These are phyloP conservation scores for Drosophila albomicans DNA, from an alignment of 1,140 invertebrate genomes.

Conservation along the genomic window DNA sequence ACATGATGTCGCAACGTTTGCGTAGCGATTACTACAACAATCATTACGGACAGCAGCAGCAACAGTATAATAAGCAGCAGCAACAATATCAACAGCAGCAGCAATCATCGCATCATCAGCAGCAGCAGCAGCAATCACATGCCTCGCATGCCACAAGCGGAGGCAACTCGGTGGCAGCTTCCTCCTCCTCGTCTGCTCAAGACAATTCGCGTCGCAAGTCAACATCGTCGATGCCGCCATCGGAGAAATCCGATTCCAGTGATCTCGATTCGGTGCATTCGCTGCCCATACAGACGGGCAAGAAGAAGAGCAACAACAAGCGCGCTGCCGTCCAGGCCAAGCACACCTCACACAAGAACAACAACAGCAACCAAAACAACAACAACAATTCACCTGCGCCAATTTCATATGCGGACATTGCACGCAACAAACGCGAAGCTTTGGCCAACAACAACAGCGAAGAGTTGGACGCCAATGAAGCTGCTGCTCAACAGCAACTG, in stretches of 20 bases:
- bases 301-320: constrained; percentile 65
- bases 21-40: constrained; percentile 53
- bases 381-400: constrained; percentile 56
- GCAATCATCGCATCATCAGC: constrained; percentile 29
- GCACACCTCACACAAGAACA: constrained; percentile 15
- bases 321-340: constrained; percentile 34
- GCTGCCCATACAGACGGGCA: constrained; percentile 87
- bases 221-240: constrained; percentile 88
- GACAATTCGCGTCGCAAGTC: constrained; percentile 86
- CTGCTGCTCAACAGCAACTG: constrained; percentile 13
- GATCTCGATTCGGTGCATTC: constrained; percentile 91
- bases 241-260: constrained; percentile 89
- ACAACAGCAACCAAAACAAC: constrained; percentile 6
- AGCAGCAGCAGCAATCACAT: constrained; percentile 51
- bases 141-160: constrained; percentile 12
- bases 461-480: constrained; percentile 18
- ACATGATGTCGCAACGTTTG: constrained; percentile 68
- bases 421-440: constrained; percentile 85
- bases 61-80: constrained; percentile 31
- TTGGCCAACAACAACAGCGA: constrained; percentile 40
- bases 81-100: constrained; percentile 39
- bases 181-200: constrained; percentile 21
- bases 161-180: constrained; percentile 23
- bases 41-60: constrained; percentile 18
- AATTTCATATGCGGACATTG: constrained; percentile 90